A percentile compares a stretch with the other conserved stretches of the same genome.
Conservation (phyloP, 2,113 vertebrate species). For the Xiphophorus couchianus region DNA sequence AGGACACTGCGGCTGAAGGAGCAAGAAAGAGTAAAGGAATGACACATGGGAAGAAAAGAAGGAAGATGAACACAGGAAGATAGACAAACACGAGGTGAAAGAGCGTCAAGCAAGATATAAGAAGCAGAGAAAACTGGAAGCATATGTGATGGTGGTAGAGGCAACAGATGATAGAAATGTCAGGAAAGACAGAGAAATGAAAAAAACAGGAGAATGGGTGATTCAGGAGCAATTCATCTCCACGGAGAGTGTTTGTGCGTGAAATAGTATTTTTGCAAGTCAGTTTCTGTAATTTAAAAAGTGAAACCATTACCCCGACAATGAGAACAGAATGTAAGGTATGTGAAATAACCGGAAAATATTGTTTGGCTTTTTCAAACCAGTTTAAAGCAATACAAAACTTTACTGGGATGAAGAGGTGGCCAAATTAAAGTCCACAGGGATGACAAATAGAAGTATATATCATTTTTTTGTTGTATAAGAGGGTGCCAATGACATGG, state of each 20-base stretch:
- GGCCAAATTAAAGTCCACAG: too few relatives aligned
- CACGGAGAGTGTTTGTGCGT: not conserved
- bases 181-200: not conserved
- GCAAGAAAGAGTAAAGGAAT: slow-evolving; percentile 44
- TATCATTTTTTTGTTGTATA: too few relatives aligned
- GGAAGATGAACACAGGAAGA: not conserved
- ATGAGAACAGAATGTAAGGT: not conserved
- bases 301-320: not conserved
- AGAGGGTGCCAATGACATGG: too few relatives aligned
- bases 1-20: slow-evolving; percentile 79
- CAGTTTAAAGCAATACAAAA: not conserved
- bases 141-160: not conserved
- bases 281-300: not conserved
- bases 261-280: not conserved
- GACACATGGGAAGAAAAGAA: slow-evolving; percentile 36
- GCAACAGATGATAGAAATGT: slow-evolving; percentile 13
- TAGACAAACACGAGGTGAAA: slow-evolving; percentile 1
- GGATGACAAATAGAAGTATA: too few relatives aligned
- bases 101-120: not conserved
- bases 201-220: not conserved
- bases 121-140: not conserved
- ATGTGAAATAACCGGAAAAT: not conserved
- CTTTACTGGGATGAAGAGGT: too few relatives aligned
- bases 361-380: not conserved
- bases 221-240: not conserved